A percentile compares a stretch with the other conserved stretches of the same genome.
Evolutionary conservation across 2,888 invertebrate genomes (phyloP).

Genomic region (Nipponacmea schrenckii): DNA sequence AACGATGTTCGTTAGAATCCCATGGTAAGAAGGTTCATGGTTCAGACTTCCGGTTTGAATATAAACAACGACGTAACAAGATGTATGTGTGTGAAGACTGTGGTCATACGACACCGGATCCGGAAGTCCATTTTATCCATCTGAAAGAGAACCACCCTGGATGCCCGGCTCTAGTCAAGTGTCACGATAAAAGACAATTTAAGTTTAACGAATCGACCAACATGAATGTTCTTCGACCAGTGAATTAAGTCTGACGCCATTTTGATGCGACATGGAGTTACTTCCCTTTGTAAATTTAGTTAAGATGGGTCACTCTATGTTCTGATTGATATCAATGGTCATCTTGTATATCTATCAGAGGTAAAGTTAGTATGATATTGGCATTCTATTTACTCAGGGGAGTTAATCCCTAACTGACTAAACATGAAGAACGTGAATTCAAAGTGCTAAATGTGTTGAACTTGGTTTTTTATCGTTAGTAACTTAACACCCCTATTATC

Average conservation of each 20-base stretch:
- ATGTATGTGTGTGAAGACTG: constrained; percentile 99
- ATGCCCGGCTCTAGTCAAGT: constrained; percentile 92
- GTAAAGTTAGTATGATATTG: too few relatives aligned
- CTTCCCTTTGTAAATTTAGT: too few relatives aligned
- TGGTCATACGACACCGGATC: constrained; percentile 96
- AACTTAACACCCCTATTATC: too few relatives aligned
- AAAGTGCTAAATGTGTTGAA: too few relatives aligned
- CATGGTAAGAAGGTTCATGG: constrained; percentile 98
- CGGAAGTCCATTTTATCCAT: constrained; percentile 94
- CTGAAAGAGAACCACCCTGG: constrained; percentile 76
- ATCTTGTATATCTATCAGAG: too few relatives aligned
- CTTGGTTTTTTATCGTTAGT: too few relatives aligned
- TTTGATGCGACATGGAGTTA: too few relatives aligned
- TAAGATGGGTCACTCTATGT: too few relatives aligned
- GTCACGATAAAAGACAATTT: constrained; percentile 97
- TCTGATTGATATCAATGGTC: too few relatives aligned
- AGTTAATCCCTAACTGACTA: too few relatives aligned
- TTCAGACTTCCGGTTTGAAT: constrained; percentile 94
- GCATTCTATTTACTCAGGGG: too few relatives aligned
- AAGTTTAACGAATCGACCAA: constrained; percentile 42
- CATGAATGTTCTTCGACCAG: constrained; percentile 9
- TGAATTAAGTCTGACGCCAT: constrained; percentile 10
- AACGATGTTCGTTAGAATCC: constrained; percentile 97
- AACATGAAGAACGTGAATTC: too few relatives aligned
- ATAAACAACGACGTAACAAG: constrained; percentile 97